These are phyloP conservation scores for Diplosoma virens DNA, from an alignment of 23 tunicate genomes.

Conservation along the genomic window DNA sequence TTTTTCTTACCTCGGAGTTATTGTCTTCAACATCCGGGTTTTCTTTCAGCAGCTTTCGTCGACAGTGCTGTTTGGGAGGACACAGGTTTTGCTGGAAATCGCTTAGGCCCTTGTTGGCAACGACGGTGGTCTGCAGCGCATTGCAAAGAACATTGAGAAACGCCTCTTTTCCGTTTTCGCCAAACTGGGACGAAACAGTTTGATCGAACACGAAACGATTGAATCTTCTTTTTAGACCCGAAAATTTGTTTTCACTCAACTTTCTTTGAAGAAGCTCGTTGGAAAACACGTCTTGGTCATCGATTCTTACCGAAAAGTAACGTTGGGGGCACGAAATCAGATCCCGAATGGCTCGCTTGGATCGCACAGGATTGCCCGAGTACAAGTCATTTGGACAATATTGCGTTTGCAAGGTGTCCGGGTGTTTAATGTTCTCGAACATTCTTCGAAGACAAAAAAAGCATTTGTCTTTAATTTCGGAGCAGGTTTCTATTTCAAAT, in stretches of 20 bases:
- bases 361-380: conserved; percentile 28
- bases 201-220: conserved; percentile 7
- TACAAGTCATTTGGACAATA: conserved; percentile 68
- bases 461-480: conserved; percentile 24
- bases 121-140: conserved; percentile 12
- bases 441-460: conserved; percentile 24
- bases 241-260: no score
- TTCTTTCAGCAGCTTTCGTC: background rate
- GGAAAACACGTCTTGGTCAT: conserved; percentile 34
- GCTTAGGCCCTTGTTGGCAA: background rate
- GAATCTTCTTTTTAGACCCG: background rate
- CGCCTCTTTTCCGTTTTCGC: conserved; percentile 19
- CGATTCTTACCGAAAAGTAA: conserved; percentile 34
- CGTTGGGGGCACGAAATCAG: conserved; percentile 55
- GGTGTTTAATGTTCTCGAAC: conserved; percentile 15
- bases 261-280: background rate
- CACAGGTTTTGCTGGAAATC: background rate
- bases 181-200: conserved; percentile 13
- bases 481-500: background rate
- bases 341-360: conserved; percentile 49
- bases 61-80: conserved; percentile 7
- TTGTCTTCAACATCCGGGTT: background rate
- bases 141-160: conserved; percentile 30
- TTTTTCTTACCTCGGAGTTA: background rate
- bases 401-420: conserved; percentile 20